Evolutionary conservation across 2,888 invertebrate genomes (phyloP).

Genomic region (Hedya salicella): DNA sequence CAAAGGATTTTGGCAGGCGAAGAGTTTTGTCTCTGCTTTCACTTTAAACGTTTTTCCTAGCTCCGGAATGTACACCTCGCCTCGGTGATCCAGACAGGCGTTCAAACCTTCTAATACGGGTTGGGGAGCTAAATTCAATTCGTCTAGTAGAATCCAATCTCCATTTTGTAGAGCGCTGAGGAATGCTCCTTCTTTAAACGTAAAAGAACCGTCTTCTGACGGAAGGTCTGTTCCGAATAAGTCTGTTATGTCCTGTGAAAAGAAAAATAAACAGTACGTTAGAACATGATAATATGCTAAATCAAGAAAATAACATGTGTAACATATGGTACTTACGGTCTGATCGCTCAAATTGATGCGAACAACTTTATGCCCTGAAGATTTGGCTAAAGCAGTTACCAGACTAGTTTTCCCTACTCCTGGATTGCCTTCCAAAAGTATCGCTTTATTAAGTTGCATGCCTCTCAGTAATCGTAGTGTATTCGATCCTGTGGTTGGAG

Average conservation of each 20-base stretch:
- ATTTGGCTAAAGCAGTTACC: conserved; percentile 94
- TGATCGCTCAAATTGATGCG: conserved; percentile 99
- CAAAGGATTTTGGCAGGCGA: conserved; percentile 99
- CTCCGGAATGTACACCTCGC: conserved; percentile 98
- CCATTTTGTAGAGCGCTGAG: conserved; percentile 96
- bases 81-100: conserved; percentile 98
- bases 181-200: conserved; percentile 98
- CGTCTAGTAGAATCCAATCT: conserved; percentile 98
- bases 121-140: conserved; percentile 99
- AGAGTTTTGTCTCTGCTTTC: conserved; percentile 91
- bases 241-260: conserved; percentile 94
- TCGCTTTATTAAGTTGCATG: conserved; percentile 95
- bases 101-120: conserved; percentile 99
- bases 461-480: conserved; percentile 93
- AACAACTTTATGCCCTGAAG: conserved; percentile 92
- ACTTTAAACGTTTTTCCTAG: conserved; percentile 94
- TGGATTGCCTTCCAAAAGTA: conserved; percentile 98
- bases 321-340: conserved; percentile 93
- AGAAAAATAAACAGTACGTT: conserved; percentile 31
- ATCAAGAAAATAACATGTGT: conserved; percentile 46
- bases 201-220: conserved; percentile 96
- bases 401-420: conserved; percentile 99
- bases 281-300: conserved; percentile 34
- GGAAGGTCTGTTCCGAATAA: conserved; percentile 99
- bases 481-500: conserved; percentile 92